Conservation (phyloP, 2,888 invertebrate species). For the Cremastinae sp. region DNA sequence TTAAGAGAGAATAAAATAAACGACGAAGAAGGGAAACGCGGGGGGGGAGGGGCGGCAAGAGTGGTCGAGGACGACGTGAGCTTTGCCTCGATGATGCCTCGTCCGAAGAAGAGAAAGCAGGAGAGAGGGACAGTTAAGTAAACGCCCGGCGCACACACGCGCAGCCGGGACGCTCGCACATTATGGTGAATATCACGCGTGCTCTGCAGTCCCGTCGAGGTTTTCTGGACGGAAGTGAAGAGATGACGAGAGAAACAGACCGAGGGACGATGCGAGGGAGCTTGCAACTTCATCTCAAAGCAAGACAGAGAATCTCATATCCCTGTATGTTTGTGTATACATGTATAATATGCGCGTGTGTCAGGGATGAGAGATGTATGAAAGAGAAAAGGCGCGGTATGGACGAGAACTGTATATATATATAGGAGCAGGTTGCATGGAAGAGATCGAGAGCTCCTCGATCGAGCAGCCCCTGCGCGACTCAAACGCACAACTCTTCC, state of each 20-base stretch:
- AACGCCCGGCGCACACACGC: background rate
- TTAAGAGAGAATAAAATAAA: conserved; percentile 57
- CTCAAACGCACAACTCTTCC: conserved; percentile 33
- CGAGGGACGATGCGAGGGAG: conserved; percentile 46
- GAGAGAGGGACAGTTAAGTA: conserved; percentile 35
- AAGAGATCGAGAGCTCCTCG: conserved; percentile 56
- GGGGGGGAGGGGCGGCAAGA: conserved; percentile 29
- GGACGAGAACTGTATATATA: conserved; percentile 51
- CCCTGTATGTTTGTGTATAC: background rate
- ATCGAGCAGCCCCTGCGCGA: conserved; percentile 48
- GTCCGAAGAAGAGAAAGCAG: conserved; percentile 44
- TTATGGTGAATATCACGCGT: background rate
- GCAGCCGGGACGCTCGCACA: background rate
- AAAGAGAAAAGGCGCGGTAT: conserved; percentile 59
- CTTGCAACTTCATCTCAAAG: conserved; percentile 24
- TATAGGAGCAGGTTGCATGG: conserved; percentile 51
- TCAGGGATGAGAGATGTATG: conserved; percentile 6
- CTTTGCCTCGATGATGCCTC: conserved; percentile 33
- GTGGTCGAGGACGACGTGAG: conserved; percentile 26
- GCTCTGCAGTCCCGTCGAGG: conserved; percentile 14
- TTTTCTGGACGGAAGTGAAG: conserved; percentile 43
- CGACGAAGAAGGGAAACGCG: conserved; percentile 29
- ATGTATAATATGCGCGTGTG: conserved; percentile 1
- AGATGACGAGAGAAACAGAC: conserved; percentile 52
- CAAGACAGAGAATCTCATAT: conserved; percentile 18